phyloP scores from a whole-genome alignment of 2,888 invertebrate genomes.

The Leptinotarsa tumamoca region DNA sequence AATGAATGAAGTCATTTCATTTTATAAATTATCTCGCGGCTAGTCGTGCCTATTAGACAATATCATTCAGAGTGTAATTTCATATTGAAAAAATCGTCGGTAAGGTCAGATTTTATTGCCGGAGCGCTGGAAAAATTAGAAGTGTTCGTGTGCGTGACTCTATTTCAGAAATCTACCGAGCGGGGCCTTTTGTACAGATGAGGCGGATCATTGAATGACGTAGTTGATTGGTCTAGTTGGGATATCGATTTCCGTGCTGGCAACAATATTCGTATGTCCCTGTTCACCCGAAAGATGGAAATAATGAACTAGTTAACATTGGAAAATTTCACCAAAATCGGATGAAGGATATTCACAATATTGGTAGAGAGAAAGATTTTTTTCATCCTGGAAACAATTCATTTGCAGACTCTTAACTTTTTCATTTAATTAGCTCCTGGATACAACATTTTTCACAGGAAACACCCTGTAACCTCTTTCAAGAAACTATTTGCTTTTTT shows the following conservation, averaged over 20 bases:
- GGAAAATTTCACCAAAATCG: too few relatives aligned
- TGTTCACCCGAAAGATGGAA: not conserved
- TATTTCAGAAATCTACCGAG: slow-evolving; percentile 18
- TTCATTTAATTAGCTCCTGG: too few relatives aligned
- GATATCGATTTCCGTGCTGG: not conserved
- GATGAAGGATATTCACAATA: too few relatives aligned
- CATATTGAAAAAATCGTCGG: slow-evolving; percentile 22
- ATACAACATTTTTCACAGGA: too few relatives aligned
- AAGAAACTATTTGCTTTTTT: too few relatives aligned
- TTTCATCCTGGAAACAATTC: too few relatives aligned
- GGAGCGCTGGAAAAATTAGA: slow-evolving; percentile 24
- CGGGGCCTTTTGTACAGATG: not conserved
- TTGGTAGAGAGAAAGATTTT: too few relatives aligned
- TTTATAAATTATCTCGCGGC: slow-evolving; percentile 25
- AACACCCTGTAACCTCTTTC: too few relatives aligned
- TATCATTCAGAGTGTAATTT: slow-evolving; percentile 37
- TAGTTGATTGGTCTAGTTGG: not conserved
- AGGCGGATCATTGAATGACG: not conserved
- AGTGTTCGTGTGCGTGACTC: slow-evolving; percentile 30
- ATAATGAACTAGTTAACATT: too few relatives aligned
- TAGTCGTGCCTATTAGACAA: slow-evolving; percentile 38
- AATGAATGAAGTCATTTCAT: slow-evolving; percentile 39
- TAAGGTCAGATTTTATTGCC: slow-evolving; percentile 34
- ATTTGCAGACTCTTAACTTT: too few relatives aligned
- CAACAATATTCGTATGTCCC: not conserved